Evolutionary conservation across 2,797 vertebrate genomes (phyloP).

Genomic region (Gallirallus australis): DNA sequence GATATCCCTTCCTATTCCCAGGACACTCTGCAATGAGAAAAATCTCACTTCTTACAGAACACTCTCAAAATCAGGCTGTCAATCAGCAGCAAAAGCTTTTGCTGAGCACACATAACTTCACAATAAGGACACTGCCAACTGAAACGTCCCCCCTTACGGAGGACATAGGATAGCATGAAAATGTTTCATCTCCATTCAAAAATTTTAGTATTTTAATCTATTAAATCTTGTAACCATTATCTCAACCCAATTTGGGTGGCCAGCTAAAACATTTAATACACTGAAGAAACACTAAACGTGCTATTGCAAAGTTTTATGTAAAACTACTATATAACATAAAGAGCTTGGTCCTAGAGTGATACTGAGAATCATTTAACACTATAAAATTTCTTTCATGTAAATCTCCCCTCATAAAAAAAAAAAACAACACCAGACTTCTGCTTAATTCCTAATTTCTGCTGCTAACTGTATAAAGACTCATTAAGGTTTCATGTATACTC

Average conservation of each 20-base stretch:
- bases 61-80: background rate
- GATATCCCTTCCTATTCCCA: background rate
- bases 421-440: background rate
- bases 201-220: background rate
- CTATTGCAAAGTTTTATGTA: background rate
- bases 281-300: background rate
- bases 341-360: background rate
- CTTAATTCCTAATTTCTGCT: background rate
- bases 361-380: background rate
- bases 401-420: background rate
- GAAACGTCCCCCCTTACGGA: rapidly evolving
- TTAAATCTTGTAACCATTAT: background rate
- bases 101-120: background rate
- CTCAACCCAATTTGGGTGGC: background rate
- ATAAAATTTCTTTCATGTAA: background rate
- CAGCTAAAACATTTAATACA: background rate
- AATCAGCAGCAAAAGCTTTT: background rate
- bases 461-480: background rate
- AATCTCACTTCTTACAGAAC: background rate
- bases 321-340: background rate
- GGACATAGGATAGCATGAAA: background rate
- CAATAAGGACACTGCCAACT: background rate
- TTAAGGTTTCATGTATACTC: background rate
- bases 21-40: background rate
- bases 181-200: background rate